These are phyloP conservation scores for Hirudo medicinalis DNA, from an alignment of 1,140 invertebrate species.

Conservation along the genomic window DNA sequence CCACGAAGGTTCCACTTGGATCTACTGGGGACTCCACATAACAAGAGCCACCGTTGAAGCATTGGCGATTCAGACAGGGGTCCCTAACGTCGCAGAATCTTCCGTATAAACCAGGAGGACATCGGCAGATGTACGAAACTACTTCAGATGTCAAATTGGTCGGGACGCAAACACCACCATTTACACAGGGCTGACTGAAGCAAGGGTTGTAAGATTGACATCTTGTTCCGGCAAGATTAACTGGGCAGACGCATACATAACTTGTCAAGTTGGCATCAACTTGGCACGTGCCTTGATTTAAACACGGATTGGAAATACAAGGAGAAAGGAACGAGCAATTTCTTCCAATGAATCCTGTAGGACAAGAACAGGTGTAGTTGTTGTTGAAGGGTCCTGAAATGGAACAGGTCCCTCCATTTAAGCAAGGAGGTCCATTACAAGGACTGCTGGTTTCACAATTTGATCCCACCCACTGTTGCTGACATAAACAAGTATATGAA, in stretches of 20 bases:
- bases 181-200: constrained; percentile 57
- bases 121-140: constrained; percentile 68
- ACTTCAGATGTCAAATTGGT: constrained; percentile 44
- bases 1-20: not conserved
- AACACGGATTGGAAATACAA: not conserved
- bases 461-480: constrained; percentile 5
- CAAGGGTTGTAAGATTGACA: constrained; percentile 54
- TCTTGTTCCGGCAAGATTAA: constrained; percentile 67
- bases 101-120: constrained; percentile 77
- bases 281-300: not conserved
- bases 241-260: constrained; percentile 76
- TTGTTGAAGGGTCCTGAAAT: not conserved
- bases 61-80: not conserved
- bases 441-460: constrained; percentile 15
- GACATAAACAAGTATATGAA: constrained; percentile 21
- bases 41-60: constrained; percentile 2
- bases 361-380: constrained; percentile 14
- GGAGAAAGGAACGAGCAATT: not conserved
- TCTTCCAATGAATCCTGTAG: constrained; percentile 12
- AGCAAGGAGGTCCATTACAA: constrained; percentile 14
- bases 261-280: constrained; percentile 30
- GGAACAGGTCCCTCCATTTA: constrained; percentile 20
- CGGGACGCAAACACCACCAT: constrained; percentile 52
- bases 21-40: not conserved
- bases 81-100: constrained; percentile 55